A percentile compares a stretch with the other conserved stretches of the same genome.
Evolutionary conservation across 2,888 invertebrate genomes (phyloP).

Genomic region (Sminthurinus aureus): DNA sequence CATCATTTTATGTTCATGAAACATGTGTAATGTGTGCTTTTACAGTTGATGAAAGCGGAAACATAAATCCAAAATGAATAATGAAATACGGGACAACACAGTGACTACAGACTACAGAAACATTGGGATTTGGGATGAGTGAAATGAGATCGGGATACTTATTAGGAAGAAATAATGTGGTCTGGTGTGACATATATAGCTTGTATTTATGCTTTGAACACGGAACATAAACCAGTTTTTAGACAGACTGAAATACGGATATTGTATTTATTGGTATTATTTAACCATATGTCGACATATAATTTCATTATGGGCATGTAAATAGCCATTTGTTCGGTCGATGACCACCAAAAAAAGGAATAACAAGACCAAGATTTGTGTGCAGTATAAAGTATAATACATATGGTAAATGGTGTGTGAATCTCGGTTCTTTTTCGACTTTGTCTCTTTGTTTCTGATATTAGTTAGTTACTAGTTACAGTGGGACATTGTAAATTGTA

Average conservation of each 20-base stretch:
- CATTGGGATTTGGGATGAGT: not conserved
- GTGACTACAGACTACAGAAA: not conserved
- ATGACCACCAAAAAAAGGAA: constrained; percentile 12
- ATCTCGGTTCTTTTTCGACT: not conserved
- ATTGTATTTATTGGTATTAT: not conserved
- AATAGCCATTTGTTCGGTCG: constrained; percentile 21
- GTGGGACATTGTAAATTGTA: too few relatives aligned
- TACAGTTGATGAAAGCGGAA: not conserved
- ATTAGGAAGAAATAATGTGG: not conserved
- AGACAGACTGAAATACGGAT: not conserved
- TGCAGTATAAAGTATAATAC: not conserved
- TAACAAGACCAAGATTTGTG: too few relatives aligned
- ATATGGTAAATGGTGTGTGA: not conserved
- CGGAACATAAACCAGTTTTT: constrained; percentile 7
- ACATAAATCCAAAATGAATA: too few relatives aligned
- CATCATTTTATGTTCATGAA: too few relatives aligned
- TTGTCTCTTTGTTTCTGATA: not conserved
- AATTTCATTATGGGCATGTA: constrained; percentile 15
- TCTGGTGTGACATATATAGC: not conserved
- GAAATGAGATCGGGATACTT: not conserved
- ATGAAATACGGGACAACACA: not conserved
- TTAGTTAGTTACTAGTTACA: too few relatives aligned
- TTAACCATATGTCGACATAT: not conserved
- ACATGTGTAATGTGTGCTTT: not conserved
- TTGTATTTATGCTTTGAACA: not conserved